Percentiles rank a stretch among this genome's conserved stretches.
Evolutionary conservation across 2,797 vertebrate species (phyloP).

Genomic region (Rhadinocentrus ornatus): DNA sequence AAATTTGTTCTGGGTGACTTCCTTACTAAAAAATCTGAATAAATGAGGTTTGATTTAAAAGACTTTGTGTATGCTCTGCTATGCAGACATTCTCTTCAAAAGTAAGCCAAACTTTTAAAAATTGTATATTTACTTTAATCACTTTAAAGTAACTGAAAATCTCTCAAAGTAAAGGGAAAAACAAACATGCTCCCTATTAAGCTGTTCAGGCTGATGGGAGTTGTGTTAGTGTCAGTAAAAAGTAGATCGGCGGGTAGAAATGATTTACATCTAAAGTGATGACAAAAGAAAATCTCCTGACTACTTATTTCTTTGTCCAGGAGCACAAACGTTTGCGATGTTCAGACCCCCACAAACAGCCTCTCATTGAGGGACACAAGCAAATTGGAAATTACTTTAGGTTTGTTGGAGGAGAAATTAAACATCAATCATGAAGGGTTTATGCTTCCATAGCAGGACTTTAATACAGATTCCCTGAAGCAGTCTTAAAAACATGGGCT

Average conservation of each 20-base stretch:
- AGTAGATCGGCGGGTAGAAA: conserved; percentile 46
- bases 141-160: conserved; percentile 2
- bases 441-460: conserved; percentile 51
- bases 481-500: conserved; percentile 44
- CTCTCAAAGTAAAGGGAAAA: neutral
- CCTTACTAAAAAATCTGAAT: conserved; percentile 32
- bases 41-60: conserved; percentile 35
- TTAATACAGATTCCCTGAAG: conserved; percentile 47
- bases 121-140: conserved; percentile 1
- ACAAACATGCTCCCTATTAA: conserved; percentile 29
- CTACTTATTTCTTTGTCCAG: conserved; percentile 31
- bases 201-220: conserved; percentile 28
- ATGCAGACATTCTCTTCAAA: conserved; percentile 4
- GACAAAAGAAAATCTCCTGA: conserved; percentile 21
- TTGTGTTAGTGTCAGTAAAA: conserved; percentile 33
- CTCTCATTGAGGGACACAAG: conserved; percentile 40
- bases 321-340: conserved; percentile 27
- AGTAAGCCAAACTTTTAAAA: conserved; percentile 22
- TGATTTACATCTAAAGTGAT: conserved; percentile 61
- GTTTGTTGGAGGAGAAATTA: conserved; percentile 61
- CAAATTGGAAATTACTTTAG: conserved; percentile 62
- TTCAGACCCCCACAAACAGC: conserved; percentile 41
- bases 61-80: conserved; percentile 29
- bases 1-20: conserved; percentile 60
- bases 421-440: conserved; percentile 56